Evolutionary conservation across 2,797 vertebrate species (phyloP), one percentile per base, ranked within the genome.

Genomic region (Cyprinella venusta): DNA sequence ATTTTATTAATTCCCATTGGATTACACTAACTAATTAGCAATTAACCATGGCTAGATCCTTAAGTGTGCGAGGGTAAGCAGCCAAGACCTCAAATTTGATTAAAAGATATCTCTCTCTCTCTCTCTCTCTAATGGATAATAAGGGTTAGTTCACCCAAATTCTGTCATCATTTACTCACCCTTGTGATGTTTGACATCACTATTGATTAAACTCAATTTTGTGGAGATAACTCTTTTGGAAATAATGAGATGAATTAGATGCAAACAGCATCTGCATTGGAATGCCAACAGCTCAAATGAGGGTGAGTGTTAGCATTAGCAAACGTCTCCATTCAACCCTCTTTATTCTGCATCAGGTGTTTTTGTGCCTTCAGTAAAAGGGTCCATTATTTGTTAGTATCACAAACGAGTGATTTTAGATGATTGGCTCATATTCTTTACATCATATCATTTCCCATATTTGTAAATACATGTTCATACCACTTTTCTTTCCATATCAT

Each of bases 81-180:
- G 87, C 80, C 87, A 90, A 81, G 91, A 91, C 91, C 82, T 91
- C 81, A 89, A 81, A 88, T 84, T 86, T 76, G 90, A 93, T 91
- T 85, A 83, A 88, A 91, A 89, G 83, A 83, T 18, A 0, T 50
- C 16, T 50, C 48, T 50, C 48, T 50, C 5, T 48, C 45, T 48
- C 42, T 4, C 42, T 50, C 48, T 50, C 16, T 6, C 48, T 33
- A 30, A 30, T 30, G 30, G 30, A 30, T 30, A 30, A 30, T 30
- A 30, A 65, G 9, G 40, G 16, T 65, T 33, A 63, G 42, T 78
- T 65, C 7, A 50, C 42, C 26, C n/a, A 16, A 56, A 75, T 54
- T 74, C 18, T 74, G 30, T 54, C 56, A 61, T 61, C 10, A 65
- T 30, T 36, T 38, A 42, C 54, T 61, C 54, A 42, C 36, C 9